Conservation (phyloP, 2,888 invertebrate genomes). For the Thumatha senex region DNA sequence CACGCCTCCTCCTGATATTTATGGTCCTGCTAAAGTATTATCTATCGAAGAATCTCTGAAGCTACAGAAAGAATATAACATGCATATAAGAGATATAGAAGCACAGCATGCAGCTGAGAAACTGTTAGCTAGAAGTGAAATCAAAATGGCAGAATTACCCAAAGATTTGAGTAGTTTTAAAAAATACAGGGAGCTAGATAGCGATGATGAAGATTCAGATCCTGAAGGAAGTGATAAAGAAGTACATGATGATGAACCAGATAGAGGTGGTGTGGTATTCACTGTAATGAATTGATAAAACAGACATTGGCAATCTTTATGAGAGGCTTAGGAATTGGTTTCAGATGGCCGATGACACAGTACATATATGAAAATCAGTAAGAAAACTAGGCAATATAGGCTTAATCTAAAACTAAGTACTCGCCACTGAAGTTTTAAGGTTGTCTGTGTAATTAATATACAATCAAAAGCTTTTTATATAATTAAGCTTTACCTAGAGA, state of each 20-base stretch:
- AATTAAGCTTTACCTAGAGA: too few species aligned
- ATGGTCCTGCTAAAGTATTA: conserved; percentile 79
- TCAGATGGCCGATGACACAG: too few species aligned
- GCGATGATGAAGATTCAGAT: conserved; percentile 64
- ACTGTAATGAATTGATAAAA: conserved; percentile 68
- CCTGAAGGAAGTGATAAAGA: conserved; percentile 79
- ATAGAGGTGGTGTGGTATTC: conserved; percentile 80
- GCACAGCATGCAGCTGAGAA: conserved; percentile 83
- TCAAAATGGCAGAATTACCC: conserved; percentile 63
- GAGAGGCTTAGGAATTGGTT: too few species aligned
- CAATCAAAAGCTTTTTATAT: too few species aligned
- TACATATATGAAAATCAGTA: too few species aligned
- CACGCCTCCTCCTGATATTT: conserved; percentile 83
- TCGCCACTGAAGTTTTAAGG: too few species aligned
- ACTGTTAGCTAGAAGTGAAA: conserved; percentile 63
- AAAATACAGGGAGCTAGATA: conserved; percentile 62
- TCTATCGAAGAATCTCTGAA: conserved; percentile 82
- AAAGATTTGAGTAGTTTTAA: conserved; percentile 58
- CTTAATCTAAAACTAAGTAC: too few species aligned
- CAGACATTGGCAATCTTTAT: background rate
- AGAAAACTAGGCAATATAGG: too few species aligned
- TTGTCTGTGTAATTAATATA: too few species aligned
- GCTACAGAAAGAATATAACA: conserved; percentile 79
- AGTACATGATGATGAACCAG: conserved; percentile 83
- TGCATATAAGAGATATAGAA: conserved; percentile 75